Evolutionary conservation across 2,113 vertebrate genomes (phyloP), one percentile per base, ranked within the genome.

Genomic region (Eptatretus burgeri): DNA sequence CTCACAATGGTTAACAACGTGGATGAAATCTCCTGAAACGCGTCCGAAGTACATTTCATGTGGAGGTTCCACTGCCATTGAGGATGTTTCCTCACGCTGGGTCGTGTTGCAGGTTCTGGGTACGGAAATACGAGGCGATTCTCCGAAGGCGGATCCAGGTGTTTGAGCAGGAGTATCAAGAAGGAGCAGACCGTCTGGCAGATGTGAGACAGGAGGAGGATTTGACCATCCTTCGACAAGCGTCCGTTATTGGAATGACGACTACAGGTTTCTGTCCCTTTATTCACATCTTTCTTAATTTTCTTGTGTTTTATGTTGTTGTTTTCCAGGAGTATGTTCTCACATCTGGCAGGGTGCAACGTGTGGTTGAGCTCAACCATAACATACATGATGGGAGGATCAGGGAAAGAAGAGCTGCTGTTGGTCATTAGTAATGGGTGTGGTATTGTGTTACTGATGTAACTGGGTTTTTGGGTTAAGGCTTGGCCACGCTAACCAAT

Each of bases 161-260:
- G 5, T 66, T 66, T 41, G 81, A 85, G 62, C 65, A 69, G 63
- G 67, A 52, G 13, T 95, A 87, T 69, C 81, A 81, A 70, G 73
- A 67, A 0, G 74, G 78, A 10, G 82, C 78, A 19, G 78, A 84
- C 65, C 76, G 79, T 66, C 53, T 91, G 70, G 69, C 78, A 3
- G 81, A 86, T 63, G 69, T 89, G 52, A 80, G 77, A 67, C 72
- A 76, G 16, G 77, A 78, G 2, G 75, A 89, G 69, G 80, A 77
- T 67, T 68, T 85, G 17, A 70, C 68, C 53, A 74, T 91, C 63
- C 77, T 94, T 10, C 67, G 70, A 68, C 27, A 71, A 10, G 82
- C 86, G 56, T 73, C 64, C 69, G 73, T 95, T n/a, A 76, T 94
- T 20, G 89, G 86, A 52, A 89, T 95, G 89, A 94, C 89, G 14